These are phyloP conservation scores for Conomelus anceps DNA, from an alignment of 2,888 invertebrate species.

Conservation along the genomic window DNA sequence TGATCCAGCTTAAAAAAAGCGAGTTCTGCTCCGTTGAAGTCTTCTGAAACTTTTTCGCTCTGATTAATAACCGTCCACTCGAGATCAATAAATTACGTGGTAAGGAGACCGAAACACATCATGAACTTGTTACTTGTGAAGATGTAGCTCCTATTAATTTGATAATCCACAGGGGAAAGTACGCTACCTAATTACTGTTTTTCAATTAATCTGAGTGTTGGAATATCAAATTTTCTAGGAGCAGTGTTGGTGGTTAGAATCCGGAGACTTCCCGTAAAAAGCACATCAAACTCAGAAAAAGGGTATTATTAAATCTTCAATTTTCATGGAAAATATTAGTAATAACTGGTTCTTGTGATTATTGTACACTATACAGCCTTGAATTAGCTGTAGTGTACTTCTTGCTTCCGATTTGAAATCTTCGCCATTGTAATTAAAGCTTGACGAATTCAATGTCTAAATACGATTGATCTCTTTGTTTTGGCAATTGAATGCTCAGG, in stretches of 20 bases:
- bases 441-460: background rate
- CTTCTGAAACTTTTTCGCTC: background rate
- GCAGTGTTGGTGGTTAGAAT: no score
- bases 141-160: background rate
- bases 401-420: background rate
- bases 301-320: no score
- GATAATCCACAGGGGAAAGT: background rate
- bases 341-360: no score
- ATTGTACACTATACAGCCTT: background rate
- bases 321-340: no score
- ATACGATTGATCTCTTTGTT: background rate
- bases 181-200: background rate
- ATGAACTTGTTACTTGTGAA: background rate
- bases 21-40: background rate
- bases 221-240: no score
- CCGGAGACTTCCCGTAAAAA: no score
- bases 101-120: background rate
- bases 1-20: background rate
- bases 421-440: background rate
- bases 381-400: background rate
- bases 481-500: background rate
- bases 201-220: no score
- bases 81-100: background rate
- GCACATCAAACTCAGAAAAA: no score
- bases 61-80: background rate